Evolutionary conservation across 2,113 vertebrate species (phyloP).

Genomic region (Plecturocebus donacophilus): DNA sequence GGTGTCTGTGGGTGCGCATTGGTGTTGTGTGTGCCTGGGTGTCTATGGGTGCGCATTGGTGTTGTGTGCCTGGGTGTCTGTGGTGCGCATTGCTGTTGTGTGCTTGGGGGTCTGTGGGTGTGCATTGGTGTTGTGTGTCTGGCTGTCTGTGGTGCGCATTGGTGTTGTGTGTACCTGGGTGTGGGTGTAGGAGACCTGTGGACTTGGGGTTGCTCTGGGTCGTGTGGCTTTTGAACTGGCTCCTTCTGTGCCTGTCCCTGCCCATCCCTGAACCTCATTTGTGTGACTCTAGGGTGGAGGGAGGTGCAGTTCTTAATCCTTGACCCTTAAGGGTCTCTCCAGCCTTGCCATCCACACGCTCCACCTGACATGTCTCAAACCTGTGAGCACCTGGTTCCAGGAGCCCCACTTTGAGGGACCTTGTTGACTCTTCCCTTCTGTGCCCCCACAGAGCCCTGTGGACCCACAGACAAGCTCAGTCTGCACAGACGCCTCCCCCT

Average conservation of each 20-base stretch:
- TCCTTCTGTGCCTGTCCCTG: rapidly evolving
- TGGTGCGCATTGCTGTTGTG: rapidly evolving
- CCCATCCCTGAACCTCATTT: too few species aligned
- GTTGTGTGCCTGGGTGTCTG: background rate
- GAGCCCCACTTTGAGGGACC: background rate
- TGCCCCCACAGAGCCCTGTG: background rate
- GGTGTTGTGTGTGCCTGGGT: too few species aligned
- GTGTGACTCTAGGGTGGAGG: background rate
- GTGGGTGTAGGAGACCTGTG: background rate
- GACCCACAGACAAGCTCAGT: background rate
- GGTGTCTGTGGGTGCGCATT: rapidly evolving
- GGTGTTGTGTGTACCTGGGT: background rate
- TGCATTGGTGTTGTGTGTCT: rapidly evolving
- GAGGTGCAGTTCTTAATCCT: background rate
- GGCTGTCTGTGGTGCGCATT: too few species aligned
- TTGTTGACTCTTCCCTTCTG: rapidly evolving
- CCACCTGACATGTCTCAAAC: background rate
- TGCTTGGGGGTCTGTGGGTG: background rate
- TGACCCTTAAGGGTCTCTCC: background rate
- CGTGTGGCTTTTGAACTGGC: background rate
- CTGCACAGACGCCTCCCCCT: background rate
- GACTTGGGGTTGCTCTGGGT: background rate
- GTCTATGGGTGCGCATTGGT: rapidly evolving
- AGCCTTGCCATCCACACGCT: background rate
- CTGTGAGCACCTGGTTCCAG: background rate